phyloP scores from a whole-genome alignment of 1,140 invertebrate genomes.

The Anastatus disparis region DNA sequence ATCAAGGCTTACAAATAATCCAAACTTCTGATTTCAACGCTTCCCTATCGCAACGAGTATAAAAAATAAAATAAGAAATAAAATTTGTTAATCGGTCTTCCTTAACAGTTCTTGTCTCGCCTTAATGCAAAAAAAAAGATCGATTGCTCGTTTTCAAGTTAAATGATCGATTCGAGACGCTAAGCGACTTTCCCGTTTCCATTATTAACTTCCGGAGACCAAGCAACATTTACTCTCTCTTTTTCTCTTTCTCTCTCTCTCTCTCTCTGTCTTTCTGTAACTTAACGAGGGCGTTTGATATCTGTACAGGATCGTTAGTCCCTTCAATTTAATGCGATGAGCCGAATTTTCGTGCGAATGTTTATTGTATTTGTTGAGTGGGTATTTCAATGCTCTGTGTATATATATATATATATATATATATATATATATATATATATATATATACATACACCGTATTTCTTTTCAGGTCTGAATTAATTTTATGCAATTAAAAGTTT shows the following conservation, averaged over 20 bases:
- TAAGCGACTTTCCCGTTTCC: slow-evolving; percentile 40
- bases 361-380: neutral
- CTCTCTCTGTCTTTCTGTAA: neutral
- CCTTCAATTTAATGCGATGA: slow-evolving; percentile 22
- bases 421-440: no score
- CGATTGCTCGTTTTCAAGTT: slow-evolving; percentile 23
- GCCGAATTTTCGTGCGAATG: slow-evolving; percentile 1
- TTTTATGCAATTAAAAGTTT: slow-evolving; percentile 24
- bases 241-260: neutral
- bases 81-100: slow-evolving; percentile 24
- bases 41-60: no score
- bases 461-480: neutral
- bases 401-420: slow-evolving; percentile 10
- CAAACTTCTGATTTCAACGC: no score
- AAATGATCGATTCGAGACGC: slow-evolving; percentile 41
- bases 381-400: no score
- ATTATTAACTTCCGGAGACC: slow-evolving; percentile 35
- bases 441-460: neutral
- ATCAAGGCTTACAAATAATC: no score
- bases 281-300: slow-evolving; percentile 10
- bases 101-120: neutral
- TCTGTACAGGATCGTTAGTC: slow-evolving; percentile 25
- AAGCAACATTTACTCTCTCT: neutral
- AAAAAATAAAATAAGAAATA: neutral
- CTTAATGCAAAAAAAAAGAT: slow-evolving; percentile 9